A percentile compares a stretch with the other conserved stretches of the same genome.
These are phyloP conservation scores for Engystomops pustulosus DNA, from an alignment of 2,113 vertebrate genomes.

Conservation along the genomic window DNA sequence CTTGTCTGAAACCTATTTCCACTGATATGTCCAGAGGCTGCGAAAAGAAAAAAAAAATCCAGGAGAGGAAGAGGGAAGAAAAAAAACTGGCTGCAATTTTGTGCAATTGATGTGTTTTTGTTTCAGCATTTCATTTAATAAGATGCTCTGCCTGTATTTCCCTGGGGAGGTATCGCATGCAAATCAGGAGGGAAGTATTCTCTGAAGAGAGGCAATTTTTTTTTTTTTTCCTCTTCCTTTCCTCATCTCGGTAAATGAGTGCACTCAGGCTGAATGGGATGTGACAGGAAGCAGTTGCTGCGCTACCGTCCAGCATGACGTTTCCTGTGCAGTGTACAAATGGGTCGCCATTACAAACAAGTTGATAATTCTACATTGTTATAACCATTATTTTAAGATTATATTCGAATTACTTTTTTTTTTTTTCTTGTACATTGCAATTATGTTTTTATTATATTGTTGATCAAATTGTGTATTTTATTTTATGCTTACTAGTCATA, in stretches of 20 bases:
- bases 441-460: too few species aligned
- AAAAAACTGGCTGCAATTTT: neutral
- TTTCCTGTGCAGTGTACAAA: conserved; percentile 5
- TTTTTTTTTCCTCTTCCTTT: neutral
- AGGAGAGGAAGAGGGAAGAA: neutral
- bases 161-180: neutral
- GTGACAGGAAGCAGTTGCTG: conserved; percentile 24
- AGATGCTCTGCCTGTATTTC: neutral
- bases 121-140: conserved; percentile 1
- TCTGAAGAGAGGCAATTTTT: conserved; percentile 10
- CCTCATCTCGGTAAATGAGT: neutral
- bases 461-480: too few species aligned
- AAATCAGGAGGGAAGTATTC: conserved; percentile 20
- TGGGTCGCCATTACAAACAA: neutral
- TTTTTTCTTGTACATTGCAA: too few species aligned
- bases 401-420: too few species aligned
- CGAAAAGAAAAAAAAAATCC: neutral
- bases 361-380: neutral
- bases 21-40: neutral
- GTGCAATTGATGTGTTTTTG: neutral
- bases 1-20: neutral
- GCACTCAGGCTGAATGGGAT: neutral
- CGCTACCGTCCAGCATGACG: neutral
- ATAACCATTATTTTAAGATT: too few species aligned
- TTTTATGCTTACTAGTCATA: too few species aligned